phyloP scores from a whole-genome alignment of 2,888 invertebrate species.

The Stenotaenia linearis region DNA sequence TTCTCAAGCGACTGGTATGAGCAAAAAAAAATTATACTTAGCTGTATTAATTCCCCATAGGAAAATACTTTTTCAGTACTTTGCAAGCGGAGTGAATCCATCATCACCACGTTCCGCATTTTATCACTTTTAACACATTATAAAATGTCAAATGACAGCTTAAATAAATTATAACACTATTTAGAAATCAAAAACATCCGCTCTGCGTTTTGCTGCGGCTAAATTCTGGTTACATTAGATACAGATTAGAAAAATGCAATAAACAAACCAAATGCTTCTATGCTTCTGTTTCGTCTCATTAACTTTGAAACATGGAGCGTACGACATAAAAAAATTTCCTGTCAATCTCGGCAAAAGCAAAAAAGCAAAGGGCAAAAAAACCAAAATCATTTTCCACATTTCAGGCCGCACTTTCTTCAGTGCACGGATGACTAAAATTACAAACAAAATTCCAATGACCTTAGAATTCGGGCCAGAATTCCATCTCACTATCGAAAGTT shows the following conservation, averaged over 20 bases:
- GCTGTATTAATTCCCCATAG: background rate
- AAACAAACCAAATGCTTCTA: slow-evolving; percentile 7
- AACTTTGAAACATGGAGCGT: background rate
- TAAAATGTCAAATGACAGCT: background rate
- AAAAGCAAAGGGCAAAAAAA: background rate
- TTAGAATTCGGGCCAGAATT: background rate
- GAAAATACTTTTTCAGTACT: background rate
- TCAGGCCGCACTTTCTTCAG: background rate
- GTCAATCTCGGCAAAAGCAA: background rate
- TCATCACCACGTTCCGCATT: background rate
- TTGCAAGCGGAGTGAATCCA: background rate
- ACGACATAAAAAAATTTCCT: background rate
- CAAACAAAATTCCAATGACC: background rate
- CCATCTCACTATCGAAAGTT: background rate
- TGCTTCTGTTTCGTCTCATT: slow-evolving; percentile 10
- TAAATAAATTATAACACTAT: background rate
- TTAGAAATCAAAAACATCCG: background rate
- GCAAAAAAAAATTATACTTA: background rate
- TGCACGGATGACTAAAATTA: background rate
- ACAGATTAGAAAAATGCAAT: background rate
- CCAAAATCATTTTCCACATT: background rate
- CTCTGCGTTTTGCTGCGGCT: background rate
- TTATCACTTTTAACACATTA: background rate
- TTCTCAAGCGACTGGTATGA: background rate
- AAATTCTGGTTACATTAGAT: background rate